Evolutionary conservation across 2,113 vertebrate genomes (phyloP).

Genomic region (Neolamprologus fasciatus): DNA sequence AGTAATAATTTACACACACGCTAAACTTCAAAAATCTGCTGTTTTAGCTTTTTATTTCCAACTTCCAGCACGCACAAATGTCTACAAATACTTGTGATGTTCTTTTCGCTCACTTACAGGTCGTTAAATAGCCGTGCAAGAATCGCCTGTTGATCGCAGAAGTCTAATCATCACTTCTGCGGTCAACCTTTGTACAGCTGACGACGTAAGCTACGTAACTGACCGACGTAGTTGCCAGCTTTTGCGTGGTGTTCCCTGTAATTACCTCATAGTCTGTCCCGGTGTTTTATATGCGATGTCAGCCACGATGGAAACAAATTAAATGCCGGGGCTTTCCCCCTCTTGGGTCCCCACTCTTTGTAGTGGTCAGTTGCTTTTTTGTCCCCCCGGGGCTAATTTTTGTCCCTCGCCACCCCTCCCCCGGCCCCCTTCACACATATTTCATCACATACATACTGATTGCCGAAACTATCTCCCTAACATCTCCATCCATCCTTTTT

Average conservation of each 20-base stretch:
- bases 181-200: neutral
- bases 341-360: neutral
- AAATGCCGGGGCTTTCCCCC: neutral
- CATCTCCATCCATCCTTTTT: neutral
- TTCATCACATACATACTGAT: neutral
- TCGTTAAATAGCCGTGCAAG: neutral
- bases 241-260: neutral
- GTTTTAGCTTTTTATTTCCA: neutral
- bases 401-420: neutral
- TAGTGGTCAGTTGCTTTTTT: neutral
- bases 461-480: neutral
- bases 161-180: neutral
- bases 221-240: neutral
- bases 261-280: neutral
- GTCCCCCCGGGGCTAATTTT: neutral
- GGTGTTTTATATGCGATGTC: neutral
- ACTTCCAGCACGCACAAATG: neutral
- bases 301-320: neutral
- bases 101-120: neutral
- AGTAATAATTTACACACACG: neutral
- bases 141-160: neutral
- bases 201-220: neutral
- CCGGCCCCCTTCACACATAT: neutral
- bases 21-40: neutral
- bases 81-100: neutral